Evolutionary conservation across 2,113 vertebrate genomes (phyloP), one percentile per base, ranked within the genome.

Genomic region (Ictidomys tridecemlineatus): DNA sequence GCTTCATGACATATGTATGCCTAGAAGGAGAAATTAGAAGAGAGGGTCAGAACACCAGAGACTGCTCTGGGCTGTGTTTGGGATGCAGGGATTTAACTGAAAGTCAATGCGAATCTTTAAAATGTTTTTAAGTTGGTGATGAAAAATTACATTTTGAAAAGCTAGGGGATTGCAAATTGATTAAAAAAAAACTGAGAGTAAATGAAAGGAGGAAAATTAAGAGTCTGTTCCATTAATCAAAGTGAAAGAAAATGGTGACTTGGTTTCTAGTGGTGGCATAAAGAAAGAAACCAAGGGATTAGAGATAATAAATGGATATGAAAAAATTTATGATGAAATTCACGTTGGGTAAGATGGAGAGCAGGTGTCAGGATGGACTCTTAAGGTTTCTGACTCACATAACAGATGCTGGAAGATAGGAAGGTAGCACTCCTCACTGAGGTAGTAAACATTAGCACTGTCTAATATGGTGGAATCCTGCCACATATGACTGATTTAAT

Each of bases 121-220:
- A 88, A 42, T 4, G 16, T 39, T 83, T 45, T 80, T 80, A 42
- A n/a, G 1, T 48, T 80, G 5, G 13, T 42, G n/a, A 69, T 58
- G 65, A 32, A 28, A 72, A 91, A 32, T 63, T 70, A 17, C 24
- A 84, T 67, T 92, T 92, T 83, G 20, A 79, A 87, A 95, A 88
- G 37, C 16, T 83, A 74, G 26, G 37, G 37, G 0, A 13, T n/a
- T 18, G 28, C 69, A 53, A 69, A 24, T 77, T 24, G 9, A 94
- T 88, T 56, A 26, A 39, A 86, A 61, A 61, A 37, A 67, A 48
- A 48, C 37, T 24, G 34, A 32, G 10, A 63, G 17, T 48, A 34
- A 73, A 22, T 32, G 37, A 10, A 56, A 17, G 45, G 39, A 88
- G 24, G 37, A 83, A 90, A 77, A 12, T 24, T 72, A 37, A 24